Conservation (phyloP, 2,888 invertebrate species). For the Hemithea aestivaria region DNA sequence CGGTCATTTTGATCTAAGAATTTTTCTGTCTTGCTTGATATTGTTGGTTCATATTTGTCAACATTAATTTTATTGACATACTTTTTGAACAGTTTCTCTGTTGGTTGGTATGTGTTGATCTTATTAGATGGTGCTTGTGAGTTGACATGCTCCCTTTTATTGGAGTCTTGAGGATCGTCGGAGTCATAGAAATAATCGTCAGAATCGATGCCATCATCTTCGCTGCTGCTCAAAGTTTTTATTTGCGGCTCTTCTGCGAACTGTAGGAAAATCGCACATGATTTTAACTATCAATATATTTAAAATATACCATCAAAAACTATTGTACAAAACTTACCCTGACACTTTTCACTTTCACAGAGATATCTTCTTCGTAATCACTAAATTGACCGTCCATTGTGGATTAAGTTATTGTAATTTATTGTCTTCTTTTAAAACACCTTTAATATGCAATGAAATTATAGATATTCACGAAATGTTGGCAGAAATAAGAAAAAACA, state of each 20-base stretch:
- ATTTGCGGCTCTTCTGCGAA: constrained; percentile 58
- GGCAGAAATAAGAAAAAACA: no score
- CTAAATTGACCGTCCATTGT: constrained; percentile 62
- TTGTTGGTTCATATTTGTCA: constrained; percentile 86
- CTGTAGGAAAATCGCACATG: constrained; percentile 32
- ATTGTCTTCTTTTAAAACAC: no score
- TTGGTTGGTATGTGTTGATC: constrained; percentile 85
- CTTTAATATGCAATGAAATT: no score
- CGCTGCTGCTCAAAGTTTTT: constrained; percentile 42
- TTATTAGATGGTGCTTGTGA: constrained; percentile 78
- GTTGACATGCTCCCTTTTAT: constrained; percentile 59
- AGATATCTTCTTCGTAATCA: constrained; percentile 64
- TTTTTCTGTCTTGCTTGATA: constrained; percentile 85
- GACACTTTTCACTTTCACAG: constrained; percentile 59
- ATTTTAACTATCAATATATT: neutral
- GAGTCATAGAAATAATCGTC: constrained; percentile 68
- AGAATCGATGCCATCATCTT: constrained; percentile 54
- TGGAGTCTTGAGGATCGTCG: constrained; percentile 47
- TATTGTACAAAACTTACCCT: constrained; percentile 48
- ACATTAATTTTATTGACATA: constrained; percentile 90
- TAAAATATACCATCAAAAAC: neutral
- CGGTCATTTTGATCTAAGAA: constrained; percentile 84
- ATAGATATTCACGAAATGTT: no score
- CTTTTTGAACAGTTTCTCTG: constrained; percentile 88
- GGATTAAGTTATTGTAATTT: constrained; percentile 5